These are phyloP conservation scores for Callipepla squamata DNA, from an alignment of 2,113 vertebrate genomes.

Conservation along the genomic window DNA sequence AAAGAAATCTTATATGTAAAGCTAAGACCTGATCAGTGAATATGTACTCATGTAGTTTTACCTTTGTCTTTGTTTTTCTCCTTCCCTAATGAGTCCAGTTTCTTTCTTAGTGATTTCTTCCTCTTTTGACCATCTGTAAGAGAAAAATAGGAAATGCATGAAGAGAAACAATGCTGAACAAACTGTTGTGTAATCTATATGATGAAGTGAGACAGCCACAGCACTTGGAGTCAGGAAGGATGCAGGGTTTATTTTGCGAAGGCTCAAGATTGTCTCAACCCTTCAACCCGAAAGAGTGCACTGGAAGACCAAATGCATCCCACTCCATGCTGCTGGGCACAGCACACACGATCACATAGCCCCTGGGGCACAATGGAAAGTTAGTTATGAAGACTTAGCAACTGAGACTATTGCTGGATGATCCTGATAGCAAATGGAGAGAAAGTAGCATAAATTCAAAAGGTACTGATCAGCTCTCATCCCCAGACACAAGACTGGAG, in stretches of 20 bases:
- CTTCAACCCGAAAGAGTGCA: neutral
- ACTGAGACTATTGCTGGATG: neutral
- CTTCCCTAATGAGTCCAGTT: constrained; percentile 95
- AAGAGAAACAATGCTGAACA: neutral
- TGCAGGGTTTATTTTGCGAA: neutral
- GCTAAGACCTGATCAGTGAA: neutral
- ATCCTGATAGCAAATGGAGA: neutral
- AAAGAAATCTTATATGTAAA: neutral
- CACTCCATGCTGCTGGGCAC: neutral
- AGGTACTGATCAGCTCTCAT: neutral
- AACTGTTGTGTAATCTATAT: neutral
- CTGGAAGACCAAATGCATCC: neutral
- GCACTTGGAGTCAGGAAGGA: neutral
- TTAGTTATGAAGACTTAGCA: neutral
- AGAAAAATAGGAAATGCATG: neutral
- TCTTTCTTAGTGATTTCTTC: constrained; percentile 94
- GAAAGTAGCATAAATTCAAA: neutral
- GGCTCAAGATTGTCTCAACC: neutral
- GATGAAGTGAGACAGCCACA: neutral
- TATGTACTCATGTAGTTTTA: constrained; percentile 59
- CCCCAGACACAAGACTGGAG: neutral
- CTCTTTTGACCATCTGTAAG: constrained; percentile 93
- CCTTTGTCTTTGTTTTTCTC: constrained; percentile 98
- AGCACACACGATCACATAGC: rapidly evolving
- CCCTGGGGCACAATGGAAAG: neutral